A percentile compares a stretch with the other conserved stretches of the same genome.
Evolutionary conservation across 2,888 invertebrate genomes (phyloP).

Genomic region (Hirtodrosophila histrioides): DNA sequence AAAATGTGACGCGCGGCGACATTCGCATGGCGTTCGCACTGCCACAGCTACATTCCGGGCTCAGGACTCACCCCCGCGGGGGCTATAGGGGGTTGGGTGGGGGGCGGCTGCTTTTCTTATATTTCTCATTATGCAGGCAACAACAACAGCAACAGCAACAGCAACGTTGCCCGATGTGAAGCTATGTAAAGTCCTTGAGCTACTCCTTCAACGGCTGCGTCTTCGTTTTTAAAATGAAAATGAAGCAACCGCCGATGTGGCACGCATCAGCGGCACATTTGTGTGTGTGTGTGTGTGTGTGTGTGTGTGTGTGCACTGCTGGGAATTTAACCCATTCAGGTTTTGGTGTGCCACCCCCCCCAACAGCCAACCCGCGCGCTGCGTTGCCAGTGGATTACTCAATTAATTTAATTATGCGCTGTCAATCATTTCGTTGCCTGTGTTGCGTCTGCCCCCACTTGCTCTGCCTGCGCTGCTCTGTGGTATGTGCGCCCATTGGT

Average conservation of each 20-base stretch:
- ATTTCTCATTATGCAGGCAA: slow-evolving; percentile 68
- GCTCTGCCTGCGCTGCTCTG: background rate
- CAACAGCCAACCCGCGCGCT: slow-evolving; percentile 21
- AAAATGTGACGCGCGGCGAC: slow-evolving; percentile 56
- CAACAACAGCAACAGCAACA: slow-evolving; percentile 12
- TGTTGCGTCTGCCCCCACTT: slow-evolving; percentile 4
- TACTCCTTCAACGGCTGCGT: slow-evolving; percentile 13
- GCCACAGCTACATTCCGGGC: background rate
- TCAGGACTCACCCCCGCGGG: background rate
- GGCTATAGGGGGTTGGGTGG: slow-evolving; percentile 6
- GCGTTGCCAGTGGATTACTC: slow-evolving; percentile 84
- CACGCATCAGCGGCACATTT: slow-evolving; percentile 66
- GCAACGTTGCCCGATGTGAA: slow-evolving; percentile 7
- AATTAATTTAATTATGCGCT: slow-evolving; percentile 85
- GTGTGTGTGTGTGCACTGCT: slow-evolving; percentile 43
- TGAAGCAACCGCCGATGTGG: slow-evolving; percentile 65
- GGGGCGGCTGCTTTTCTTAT: slow-evolving; percentile 50
- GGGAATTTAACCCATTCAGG: slow-evolving; percentile 78
- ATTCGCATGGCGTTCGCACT: slow-evolving; percentile 37
- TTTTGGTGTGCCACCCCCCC: background rate
- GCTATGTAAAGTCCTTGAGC: slow-evolving; percentile 31
- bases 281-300: slow-evolving; percentile 31
- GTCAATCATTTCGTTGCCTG: slow-evolving; percentile 84
- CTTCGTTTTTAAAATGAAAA: slow-evolving; percentile 39
- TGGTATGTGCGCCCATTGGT: slow-evolving; percentile 5